Base-by-base conservation (phyloP, 2,797 vertebrate genomes). In the Chanos chanos region DNA sequence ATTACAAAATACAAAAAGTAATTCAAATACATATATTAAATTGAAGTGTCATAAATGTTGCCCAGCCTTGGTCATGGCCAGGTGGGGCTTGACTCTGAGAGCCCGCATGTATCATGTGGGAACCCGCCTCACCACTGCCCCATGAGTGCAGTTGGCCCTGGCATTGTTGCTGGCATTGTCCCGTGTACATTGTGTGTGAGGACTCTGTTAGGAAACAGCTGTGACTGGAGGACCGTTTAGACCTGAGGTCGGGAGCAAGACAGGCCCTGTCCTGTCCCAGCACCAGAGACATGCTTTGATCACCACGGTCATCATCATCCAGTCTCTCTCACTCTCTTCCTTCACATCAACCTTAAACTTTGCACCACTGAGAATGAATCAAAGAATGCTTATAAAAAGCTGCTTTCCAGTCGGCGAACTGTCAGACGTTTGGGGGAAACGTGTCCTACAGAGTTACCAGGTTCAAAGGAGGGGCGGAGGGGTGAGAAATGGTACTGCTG, bases 181-280 rank as follows among this genome's bases (percentile, higher is more conserved):
- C 73, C 72, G 19, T 13, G 39, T 43, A 52, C 77, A 85, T 82
- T 72, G 74, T 78, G 71, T 85, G 80, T 77, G 62, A 21, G 41
- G 80, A 79, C 79, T 80, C 81, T 77, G 51, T 62, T 52, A 71
- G 79, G 86, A 89, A 90, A 81, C 89, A 90, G 87, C 87, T 90
- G 76, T 61, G 61, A 30, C 40, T 52, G 83, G 77, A 76, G 78
- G 76, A 77, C 81, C 77, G 76, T 81, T 71, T 74, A 76, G 70
- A 76, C 71, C 67, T 73, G 73, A 41, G 70, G 65, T 67, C 84
- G 82, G 79, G 85, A 79, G 60, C 1, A 36, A 72, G 57, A 52
- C 59, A n/a, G 28, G 30, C 58, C 64, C 61, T 36, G 47, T 59
- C 53, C 78, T 72, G 66, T 10, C 44, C 49, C 68, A 58, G 19